A percentile compares a stretch with the other conserved stretches of the same genome.
Evolutionary conservation across 2,797 vertebrate species (phyloP).

Genomic region (Melanotaenia maccullochi): DNA sequence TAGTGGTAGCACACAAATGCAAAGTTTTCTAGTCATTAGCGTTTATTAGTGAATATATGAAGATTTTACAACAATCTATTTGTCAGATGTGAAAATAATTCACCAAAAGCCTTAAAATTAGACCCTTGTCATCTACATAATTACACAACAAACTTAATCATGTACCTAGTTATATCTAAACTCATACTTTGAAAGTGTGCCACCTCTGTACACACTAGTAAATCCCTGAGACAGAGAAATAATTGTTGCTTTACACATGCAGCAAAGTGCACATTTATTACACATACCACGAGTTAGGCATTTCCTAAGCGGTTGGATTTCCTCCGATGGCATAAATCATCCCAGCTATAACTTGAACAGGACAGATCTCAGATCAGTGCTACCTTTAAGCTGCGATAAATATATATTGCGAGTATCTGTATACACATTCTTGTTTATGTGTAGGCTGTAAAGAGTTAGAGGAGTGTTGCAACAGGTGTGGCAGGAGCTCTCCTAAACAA

Average conservation of each 20-base stretch:
- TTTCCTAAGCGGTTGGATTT: constrained; percentile 7
- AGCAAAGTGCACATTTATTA: constrained; percentile 1
- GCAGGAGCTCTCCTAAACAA: constrained; percentile 46
- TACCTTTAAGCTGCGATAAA: background rate
- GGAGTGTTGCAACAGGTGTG: constrained; percentile 56
- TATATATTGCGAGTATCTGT: background rate
- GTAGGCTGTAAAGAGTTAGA: constrained; percentile 17
- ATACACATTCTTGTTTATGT: background rate
- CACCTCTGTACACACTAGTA: background rate
- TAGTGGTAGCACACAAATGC: no score
- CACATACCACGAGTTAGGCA: background rate
- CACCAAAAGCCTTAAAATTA: background rate
- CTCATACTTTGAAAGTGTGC: background rate
- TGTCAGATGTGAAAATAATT: background rate
- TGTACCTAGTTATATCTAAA: background rate
- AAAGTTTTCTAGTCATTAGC: no score
- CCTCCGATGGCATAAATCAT: constrained; percentile 9
- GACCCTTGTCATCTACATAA: background rate
- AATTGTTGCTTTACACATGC: background rate
- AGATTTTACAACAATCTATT: background rate
- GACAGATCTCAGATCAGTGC: background rate
- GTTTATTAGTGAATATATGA: background rate
- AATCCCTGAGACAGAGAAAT: background rate
- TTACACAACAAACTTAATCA: no score
- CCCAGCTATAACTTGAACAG: background rate